phyloP scores from a whole-genome alignment of 2,888 invertebrate genomes.

The Lasioglossum calceatum region DNA sequence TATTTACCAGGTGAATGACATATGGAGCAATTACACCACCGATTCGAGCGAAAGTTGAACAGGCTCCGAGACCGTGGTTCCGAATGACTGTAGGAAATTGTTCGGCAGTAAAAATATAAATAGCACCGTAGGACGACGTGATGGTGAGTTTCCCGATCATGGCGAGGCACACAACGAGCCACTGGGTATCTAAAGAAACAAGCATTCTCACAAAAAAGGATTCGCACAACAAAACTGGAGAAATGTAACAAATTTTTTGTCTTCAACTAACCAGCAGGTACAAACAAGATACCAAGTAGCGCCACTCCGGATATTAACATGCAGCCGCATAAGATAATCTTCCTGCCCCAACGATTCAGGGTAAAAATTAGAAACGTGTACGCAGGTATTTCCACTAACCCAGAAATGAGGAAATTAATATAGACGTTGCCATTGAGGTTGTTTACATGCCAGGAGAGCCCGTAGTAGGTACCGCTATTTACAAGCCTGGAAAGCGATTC shows the following conservation, averaged over 20 bases:
- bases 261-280: slow-evolving; percentile 85
- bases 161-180: slow-evolving; percentile 87
- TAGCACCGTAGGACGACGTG: slow-evolving; percentile 90
- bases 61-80: slow-evolving; percentile 88
- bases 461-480: slow-evolving; percentile 91
- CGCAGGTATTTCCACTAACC: slow-evolving; percentile 91
- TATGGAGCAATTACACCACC: slow-evolving; percentile 88
- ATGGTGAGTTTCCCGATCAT: slow-evolving; percentile 91
- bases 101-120: slow-evolving; percentile 91
- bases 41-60: slow-evolving; percentile 87
- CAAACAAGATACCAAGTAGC: slow-evolving; percentile 86
- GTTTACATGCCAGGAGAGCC: slow-evolving; percentile 91
- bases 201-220: neutral
- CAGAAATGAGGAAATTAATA: slow-evolving; percentile 90
- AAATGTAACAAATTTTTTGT: slow-evolving; percentile 21
- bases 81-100: slow-evolving; percentile 91
- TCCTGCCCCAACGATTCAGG: slow-evolving; percentile 90
- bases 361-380: slow-evolving; percentile 88
- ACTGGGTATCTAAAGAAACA: slow-evolving; percentile 84
- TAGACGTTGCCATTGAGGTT: slow-evolving; percentile 90
- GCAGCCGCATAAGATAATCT: slow-evolving; percentile 88
- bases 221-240: neutral
- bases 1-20: slow-evolving; percentile 86
- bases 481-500: slow-evolving; percentile 86
- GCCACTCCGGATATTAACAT: slow-evolving; percentile 88